These are phyloP conservation scores for Drosophila nigrodunni DNA, from an alignment of 1,140 invertebrate species.

Conservation along the genomic window DNA sequence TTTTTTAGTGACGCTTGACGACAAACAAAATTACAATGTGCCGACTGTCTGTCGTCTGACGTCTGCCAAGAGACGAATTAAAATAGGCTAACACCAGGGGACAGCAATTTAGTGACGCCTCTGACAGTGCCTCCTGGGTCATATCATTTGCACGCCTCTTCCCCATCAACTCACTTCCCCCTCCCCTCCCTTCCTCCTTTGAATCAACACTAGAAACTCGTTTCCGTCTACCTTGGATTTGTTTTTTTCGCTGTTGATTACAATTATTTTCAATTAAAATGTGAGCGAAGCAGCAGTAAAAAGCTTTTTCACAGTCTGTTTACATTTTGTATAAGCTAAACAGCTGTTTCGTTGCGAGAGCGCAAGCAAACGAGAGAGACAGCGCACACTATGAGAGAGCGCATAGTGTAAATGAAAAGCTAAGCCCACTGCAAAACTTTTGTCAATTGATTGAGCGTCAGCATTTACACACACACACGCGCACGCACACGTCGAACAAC, in stretches of 20 bases:
- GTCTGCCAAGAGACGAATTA: constrained; percentile 38
- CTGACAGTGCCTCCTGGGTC: constrained; percentile 19
- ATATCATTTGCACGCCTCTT: not conserved
- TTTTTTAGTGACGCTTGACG: constrained; percentile 38
- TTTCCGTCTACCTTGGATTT: constrained; percentile 79
- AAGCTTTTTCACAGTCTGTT: constrained; percentile 72
- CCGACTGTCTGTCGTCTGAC: constrained; percentile 18
- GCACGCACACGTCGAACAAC: constrained; percentile 6
- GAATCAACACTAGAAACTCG: constrained; percentile 54
- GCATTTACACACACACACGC: constrained; percentile 17
- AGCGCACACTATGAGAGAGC: constrained; percentile 7
- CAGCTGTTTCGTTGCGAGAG: constrained; percentile 64
- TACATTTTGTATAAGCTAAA: constrained; percentile 68
- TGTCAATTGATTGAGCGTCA: constrained; percentile 75
- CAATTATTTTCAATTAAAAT: constrained; percentile 73
- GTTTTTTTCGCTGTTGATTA: constrained; percentile 64
- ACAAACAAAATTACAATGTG: constrained; percentile 66
- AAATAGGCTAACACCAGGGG: constrained; percentile 45
- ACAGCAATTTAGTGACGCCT: constrained; percentile 30
- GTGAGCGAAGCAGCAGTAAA: constrained; percentile 41
- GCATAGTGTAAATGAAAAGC: constrained; percentile 30
- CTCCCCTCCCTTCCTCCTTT: not conserved
- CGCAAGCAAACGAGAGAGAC: constrained; percentile 22
- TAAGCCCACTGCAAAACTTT: constrained; percentile 60
- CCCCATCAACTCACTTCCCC: not conserved